A percentile compares a stretch with the other conserved stretches of the same genome.
phyloP scores from a whole-genome alignment of 1,140 invertebrate genomes.

The Zaprionus vittiger region DNA sequence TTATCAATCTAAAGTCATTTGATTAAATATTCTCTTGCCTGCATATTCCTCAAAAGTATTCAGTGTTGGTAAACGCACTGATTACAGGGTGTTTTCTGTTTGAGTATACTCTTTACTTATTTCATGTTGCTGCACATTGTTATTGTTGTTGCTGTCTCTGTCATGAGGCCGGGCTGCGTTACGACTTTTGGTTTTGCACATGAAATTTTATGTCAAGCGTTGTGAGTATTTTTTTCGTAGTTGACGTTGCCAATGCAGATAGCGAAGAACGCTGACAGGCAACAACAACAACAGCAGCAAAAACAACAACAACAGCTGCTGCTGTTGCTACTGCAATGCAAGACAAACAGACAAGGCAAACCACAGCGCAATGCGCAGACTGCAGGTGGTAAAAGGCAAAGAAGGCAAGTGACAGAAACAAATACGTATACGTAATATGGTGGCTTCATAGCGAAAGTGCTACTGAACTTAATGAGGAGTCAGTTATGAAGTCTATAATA shows the following conservation, averaged over 20 bases:
- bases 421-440: slow-evolving; percentile 22
- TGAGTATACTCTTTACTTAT: background rate
- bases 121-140: background rate
- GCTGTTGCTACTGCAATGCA: slow-evolving; percentile 1
- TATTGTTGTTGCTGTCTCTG: slow-evolving; percentile 21
- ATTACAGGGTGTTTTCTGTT: background rate
- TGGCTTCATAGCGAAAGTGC: background rate
- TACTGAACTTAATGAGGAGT: background rate
- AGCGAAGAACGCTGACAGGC: slow-evolving; percentile 50
- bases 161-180: slow-evolving; percentile 60
- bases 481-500: too few species aligned
- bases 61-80: too few species aligned
- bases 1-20: too few species aligned
- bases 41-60: too few species aligned
- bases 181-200: slow-evolving; percentile 64
- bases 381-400: slow-evolving; percentile 54
- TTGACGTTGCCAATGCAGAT: slow-evolving; percentile 52
- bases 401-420: slow-evolving; percentile 43
- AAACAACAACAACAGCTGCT: slow-evolving; percentile 15
- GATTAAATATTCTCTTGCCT: too few species aligned
- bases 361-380: slow-evolving; percentile 29
- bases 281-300: slow-evolving; percentile 10
- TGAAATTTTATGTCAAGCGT: slow-evolving; percentile 71
- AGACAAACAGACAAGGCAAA: slow-evolving; percentile 27
- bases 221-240: slow-evolving; percentile 38